These are phyloP conservation scores for Apistogramma diplotaenia DNA, from an alignment of 2,113 vertebrate genomes.

Conservation along the genomic window DNA sequence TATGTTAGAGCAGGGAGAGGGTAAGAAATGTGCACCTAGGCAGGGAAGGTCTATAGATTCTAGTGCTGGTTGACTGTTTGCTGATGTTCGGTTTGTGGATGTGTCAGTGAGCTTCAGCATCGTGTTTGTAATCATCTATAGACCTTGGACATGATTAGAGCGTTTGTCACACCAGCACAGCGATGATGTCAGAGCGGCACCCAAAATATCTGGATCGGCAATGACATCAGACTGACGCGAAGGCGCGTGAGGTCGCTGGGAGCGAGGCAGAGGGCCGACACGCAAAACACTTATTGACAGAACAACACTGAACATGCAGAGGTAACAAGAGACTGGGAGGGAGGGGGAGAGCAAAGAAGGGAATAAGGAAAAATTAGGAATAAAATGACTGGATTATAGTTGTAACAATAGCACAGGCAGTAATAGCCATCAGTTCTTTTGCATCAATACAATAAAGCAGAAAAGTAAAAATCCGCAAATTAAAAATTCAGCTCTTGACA, in stretches of 20 bases:
- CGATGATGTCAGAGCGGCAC: slow-evolving; percentile 45
- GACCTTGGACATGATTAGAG: slow-evolving; percentile 37
- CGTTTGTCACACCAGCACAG: slow-evolving; percentile 18
- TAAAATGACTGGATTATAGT: neutral
- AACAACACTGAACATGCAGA: slow-evolving; percentile 69
- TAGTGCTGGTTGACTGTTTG: neutral
- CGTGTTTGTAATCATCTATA: slow-evolving; percentile 42
- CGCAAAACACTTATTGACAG: slow-evolving; percentile 37
- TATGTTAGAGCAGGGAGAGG: neutral
- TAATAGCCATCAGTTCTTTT: neutral
- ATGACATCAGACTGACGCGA: slow-evolving; percentile 41
- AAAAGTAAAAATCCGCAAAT: slow-evolving; percentile 34
- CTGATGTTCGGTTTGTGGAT: neutral
- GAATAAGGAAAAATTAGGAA: slow-evolving; percentile 40
- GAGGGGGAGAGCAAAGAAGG: slow-evolving; percentile 40
- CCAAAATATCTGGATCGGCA: neutral
- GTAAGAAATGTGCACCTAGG: neutral
- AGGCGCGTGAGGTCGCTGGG: slow-evolving; percentile 24
- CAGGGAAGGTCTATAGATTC: slow-evolving; percentile 54
- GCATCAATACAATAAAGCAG: slow-evolving; percentile 5
- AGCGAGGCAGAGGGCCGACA: neutral
- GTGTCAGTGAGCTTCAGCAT: neutral
- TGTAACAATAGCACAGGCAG: slow-evolving; percentile 14
- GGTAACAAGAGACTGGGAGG: slow-evolving; percentile 36
- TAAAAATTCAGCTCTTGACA: slow-evolving; percentile 22